Evolutionary conservation across 2,113 vertebrate species (phyloP).

Genomic region (Paradisaea rubra): DNA sequence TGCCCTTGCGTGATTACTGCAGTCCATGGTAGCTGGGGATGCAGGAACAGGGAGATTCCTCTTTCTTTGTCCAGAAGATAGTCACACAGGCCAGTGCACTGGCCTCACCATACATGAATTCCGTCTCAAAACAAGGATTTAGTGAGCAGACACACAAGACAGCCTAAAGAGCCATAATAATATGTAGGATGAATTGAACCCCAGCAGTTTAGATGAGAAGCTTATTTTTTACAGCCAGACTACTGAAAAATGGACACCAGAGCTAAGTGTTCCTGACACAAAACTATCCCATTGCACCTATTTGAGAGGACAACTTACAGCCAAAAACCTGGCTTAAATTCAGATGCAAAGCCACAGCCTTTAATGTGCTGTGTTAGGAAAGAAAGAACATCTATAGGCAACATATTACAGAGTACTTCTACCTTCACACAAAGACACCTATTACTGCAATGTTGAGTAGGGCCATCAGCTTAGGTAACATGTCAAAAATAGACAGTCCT

Average conservation of each 20-base stretch:
- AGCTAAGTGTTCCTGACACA: not conserved
- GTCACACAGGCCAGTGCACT: not conserved
- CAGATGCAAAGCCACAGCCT: not conserved
- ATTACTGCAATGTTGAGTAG: not conserved
- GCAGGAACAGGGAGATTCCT: not conserved
- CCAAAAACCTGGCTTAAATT: not conserved
- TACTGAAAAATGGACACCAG: not conserved
- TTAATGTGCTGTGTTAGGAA: not conserved
- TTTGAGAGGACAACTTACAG: not conserved
- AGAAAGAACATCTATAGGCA: not conserved
- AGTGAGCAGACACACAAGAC: not conserved
- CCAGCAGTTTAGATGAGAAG: not conserved
- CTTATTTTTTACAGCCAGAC: not conserved
- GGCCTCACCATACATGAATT: not conserved
- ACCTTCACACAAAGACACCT: not conserved
- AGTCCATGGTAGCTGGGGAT: not conserved
- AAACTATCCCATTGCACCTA: not conserved
- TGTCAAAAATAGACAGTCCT: not conserved
- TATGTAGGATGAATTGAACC: not conserved
- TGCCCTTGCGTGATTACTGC: no score
- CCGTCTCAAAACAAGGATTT: not conserved
- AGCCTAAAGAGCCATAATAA: not conserved
- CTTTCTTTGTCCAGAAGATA: not conserved
- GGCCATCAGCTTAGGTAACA: not conserved
- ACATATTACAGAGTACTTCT: not conserved